A percentile compares a stretch with the other conserved stretches of the same genome.
phyloP scores from a whole-genome alignment of 2,113 vertebrate genomes.

The Hippocampus abdominalis region DNA sequence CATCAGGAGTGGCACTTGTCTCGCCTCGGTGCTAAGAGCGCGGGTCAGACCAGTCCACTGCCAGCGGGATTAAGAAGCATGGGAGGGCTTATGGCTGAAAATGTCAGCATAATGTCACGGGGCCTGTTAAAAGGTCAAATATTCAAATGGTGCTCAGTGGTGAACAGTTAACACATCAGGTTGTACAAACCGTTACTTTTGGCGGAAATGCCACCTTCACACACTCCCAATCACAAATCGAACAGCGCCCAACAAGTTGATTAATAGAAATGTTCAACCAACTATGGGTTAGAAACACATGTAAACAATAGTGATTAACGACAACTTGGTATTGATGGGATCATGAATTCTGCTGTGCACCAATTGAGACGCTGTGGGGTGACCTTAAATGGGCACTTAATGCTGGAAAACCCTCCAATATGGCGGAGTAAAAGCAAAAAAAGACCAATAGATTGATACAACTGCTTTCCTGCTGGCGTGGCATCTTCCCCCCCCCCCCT shows the following conservation, averaged over 20 bases:
- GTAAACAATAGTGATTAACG: too few species aligned
- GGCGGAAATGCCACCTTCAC: too few species aligned
- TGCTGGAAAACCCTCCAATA: too few species aligned
- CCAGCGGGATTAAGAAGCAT: constrained; percentile 59
- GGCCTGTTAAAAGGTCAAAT: constrained; percentile 69
- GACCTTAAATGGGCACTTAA: too few species aligned
- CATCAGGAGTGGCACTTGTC: constrained; percentile 21
- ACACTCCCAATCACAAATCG: too few species aligned
- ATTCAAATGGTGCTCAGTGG: constrained; percentile 68
- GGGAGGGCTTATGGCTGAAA: constrained; percentile 67
- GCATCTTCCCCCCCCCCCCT: neutral
- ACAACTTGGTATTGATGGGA: too few species aligned
- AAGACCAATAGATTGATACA: neutral
- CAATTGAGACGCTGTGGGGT: too few species aligned
- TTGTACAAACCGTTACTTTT: constrained; percentile 13
- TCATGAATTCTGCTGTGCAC: too few species aligned
- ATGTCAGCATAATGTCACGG: constrained; percentile 75
- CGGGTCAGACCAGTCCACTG: constrained; percentile 46
- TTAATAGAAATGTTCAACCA: too few species aligned
- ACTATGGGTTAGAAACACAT: too few species aligned
- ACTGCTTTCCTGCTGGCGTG: neutral
- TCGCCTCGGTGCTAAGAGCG: constrained; percentile 27
- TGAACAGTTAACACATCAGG: constrained; percentile 64
- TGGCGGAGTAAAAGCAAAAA: neutral
- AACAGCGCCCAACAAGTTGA: too few species aligned